phyloP scores from a whole-genome alignment of 2,797 vertebrate species.

The Anableps anableps region DNA sequence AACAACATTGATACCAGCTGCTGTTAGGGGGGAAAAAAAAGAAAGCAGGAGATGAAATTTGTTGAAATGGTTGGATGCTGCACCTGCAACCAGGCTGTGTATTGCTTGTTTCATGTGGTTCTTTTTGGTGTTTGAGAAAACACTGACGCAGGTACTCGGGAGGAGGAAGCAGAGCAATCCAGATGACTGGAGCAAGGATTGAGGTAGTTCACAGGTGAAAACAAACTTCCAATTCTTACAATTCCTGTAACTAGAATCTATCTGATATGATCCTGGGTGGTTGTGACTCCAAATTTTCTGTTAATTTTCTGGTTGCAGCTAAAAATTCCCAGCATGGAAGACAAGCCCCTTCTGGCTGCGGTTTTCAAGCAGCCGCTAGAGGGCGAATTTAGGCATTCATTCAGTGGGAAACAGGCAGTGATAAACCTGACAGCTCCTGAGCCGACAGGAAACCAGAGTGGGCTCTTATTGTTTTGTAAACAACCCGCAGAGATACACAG shows the following conservation, averaged over 20 bases:
- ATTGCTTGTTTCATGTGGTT: slow-evolving; percentile 49
- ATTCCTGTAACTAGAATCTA: background rate
- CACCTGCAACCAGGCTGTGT: slow-evolving; percentile 8
- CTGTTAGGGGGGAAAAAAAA: slow-evolving; percentile 18
- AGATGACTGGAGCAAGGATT: slow-evolving; percentile 10
- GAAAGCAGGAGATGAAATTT: slow-evolving; percentile 2
- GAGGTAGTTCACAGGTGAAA: slow-evolving; percentile 56
- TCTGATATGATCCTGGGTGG: slow-evolving; percentile 2
- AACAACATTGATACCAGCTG: slow-evolving; percentile 16
- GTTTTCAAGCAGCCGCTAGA: slow-evolving; percentile 30
- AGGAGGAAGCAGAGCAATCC: slow-evolving; percentile 8
- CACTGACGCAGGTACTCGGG: slow-evolving; percentile 1
- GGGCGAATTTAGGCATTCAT: slow-evolving; percentile 8
- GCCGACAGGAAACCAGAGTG: slow-evolving; percentile 1
- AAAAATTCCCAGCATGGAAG: slow-evolving; percentile 38
- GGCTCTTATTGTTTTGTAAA: background rate
- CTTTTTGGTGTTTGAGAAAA: background rate
- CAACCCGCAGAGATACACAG: background rate
- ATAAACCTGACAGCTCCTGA: slow-evolving; percentile 28
- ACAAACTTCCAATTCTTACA: slow-evolving; percentile 9
- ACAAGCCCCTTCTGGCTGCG: slow-evolving; percentile 5
- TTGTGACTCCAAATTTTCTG: slow-evolving; percentile 1
- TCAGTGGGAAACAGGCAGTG: slow-evolving; percentile 19
- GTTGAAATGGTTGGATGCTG: background rate
- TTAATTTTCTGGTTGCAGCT: slow-evolving; percentile 2